Base-by-base conservation (phyloP, 2,797 vertebrate species). In the Periophthalmus magnuspinnatus region DNA sequence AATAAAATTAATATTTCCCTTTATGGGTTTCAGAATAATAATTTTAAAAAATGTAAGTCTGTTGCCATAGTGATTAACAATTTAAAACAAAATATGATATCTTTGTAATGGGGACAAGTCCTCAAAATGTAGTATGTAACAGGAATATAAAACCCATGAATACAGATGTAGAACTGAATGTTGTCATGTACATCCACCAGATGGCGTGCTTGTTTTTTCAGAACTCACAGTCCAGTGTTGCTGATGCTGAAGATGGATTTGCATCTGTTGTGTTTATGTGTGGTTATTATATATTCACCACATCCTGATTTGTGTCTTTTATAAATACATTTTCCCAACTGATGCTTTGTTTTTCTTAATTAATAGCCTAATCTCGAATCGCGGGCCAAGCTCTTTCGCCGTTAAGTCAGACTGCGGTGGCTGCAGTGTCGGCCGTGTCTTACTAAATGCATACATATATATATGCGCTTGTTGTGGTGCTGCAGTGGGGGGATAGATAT, bases 161-260 rank as follows among this genome's bases (percentile, higher is more conserved):
- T 14, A 16, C 11, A 17, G 55, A 57, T 17, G 21, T 5, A 17
- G 24, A 17, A 57, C 5, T 22, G 11, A 10, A 14, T 36, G 41
- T 5, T 62, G n/a, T 45, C 33, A 11, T 24, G 10, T 36, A 9
- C 21, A 3, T 24, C 61, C 61, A 47, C 61, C 14, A 64, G 61
- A 64, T 61, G 78, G 41, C 81, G 59, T 13, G 45, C 33, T 66
- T 83, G 83, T 60, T 74, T 76, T 73, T 75, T 38, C 63, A 19
- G 62, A 48, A 13, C 36, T 11, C 56, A 2, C 11, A 9, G 63
- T 45, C 21, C 21, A 62, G 28, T 54, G 34, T 61, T 38, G 21
- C 38, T 63, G 36, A 41, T 63, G 36, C 38, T 41, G 36, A 63
- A 14, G 10, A 22, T n/a, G 33, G 8, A 69, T 32, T 10, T 28